Percentiles rank a stretch among this genome's conserved stretches.
Conservation (phyloP, 2,888 invertebrate genomes). For the Drosophila acutilabella region DNA sequence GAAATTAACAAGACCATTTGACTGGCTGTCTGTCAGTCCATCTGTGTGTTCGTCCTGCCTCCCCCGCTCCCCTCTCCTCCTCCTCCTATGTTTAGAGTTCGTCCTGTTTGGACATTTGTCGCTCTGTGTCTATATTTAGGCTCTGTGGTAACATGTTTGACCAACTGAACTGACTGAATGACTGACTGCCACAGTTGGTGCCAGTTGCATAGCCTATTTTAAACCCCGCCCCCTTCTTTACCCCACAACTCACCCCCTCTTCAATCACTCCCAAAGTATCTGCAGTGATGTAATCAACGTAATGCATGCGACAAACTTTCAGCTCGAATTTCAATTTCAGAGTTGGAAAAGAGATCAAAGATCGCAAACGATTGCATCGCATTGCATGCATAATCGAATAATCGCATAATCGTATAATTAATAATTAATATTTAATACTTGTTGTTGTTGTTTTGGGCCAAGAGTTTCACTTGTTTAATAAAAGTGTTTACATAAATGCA, state of each 20-base stretch:
- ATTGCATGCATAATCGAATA: conserved; percentile 68
- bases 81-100: conserved; percentile 29
- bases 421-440: conserved; percentile 57
- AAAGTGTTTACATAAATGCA: conserved; percentile 58
- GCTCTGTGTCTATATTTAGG: conserved; percentile 69
- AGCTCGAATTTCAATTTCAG: conserved; percentile 69
- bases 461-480: conserved; percentile 40
- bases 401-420: conserved; percentile 49
- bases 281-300: conserved; percentile 74
- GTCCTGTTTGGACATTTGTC: conserved; percentile 73
- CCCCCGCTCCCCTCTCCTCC: conserved; percentile 7
- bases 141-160: conserved; percentile 72
- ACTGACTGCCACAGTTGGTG: conserved; percentile 77
- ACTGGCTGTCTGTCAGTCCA: conserved; percentile 64
- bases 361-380: conserved; percentile 69
- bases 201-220: conserved; percentile 47
- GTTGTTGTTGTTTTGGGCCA: conserved; percentile 3
- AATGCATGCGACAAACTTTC: conserved; percentile 79
- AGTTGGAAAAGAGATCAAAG: conserved; percentile 62
- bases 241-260: background rate
- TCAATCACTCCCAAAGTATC: conserved; percentile 13
- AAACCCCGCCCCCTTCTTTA: background rate
- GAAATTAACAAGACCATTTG: conserved; percentile 82
- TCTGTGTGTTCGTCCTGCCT: background rate
- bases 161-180: conserved; percentile 81